phyloP scores from a whole-genome alignment of 2,888 invertebrate genomes.

The Spodoptera littoralis region DNA sequence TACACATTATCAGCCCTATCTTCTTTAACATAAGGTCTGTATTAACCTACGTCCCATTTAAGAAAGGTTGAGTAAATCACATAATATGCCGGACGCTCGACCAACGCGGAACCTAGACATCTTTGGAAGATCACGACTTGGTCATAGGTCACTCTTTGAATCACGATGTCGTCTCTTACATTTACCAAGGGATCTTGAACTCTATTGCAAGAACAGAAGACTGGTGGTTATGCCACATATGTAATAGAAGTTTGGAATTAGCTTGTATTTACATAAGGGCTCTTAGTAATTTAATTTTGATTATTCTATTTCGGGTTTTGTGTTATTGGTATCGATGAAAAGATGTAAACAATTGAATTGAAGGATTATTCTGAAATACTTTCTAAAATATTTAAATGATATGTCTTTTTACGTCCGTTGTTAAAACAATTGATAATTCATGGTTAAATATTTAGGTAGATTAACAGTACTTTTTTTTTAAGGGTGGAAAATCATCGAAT shows the following conservation, averaged over 20 bases:
- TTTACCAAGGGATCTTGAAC: constrained; percentile 20
- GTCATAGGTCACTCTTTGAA: constrained; percentile 52
- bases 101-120: constrained; percentile 44
- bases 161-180: constrained; percentile 56
- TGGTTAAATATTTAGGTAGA: no score
- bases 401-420: no score
- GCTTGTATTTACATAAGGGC: constrained; percentile 18
- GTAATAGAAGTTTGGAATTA: constrained; percentile 38
- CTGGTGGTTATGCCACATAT: not conserved
- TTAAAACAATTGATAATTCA: no score
- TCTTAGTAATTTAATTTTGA: not conserved
- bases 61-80: constrained; percentile 47
- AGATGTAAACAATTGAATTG: constrained; percentile 14
- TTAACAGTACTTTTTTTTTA: no score
- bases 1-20: no score
- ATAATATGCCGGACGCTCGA: constrained; percentile 47
- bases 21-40: no score
- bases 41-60: constrained; percentile 10
- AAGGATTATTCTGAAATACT: constrained; percentile 29
- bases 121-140: constrained; percentile 59
- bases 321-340: constrained; percentile 23
- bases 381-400: no score
- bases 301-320: no score
- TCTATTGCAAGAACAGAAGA: constrained; percentile 2
- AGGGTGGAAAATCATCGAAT: no score